Percentiles rank a stretch among this genome's conserved stretches.
phyloP scores from a whole-genome alignment of 2,113 vertebrate species.

The Trematomus loennbergii region DNA sequence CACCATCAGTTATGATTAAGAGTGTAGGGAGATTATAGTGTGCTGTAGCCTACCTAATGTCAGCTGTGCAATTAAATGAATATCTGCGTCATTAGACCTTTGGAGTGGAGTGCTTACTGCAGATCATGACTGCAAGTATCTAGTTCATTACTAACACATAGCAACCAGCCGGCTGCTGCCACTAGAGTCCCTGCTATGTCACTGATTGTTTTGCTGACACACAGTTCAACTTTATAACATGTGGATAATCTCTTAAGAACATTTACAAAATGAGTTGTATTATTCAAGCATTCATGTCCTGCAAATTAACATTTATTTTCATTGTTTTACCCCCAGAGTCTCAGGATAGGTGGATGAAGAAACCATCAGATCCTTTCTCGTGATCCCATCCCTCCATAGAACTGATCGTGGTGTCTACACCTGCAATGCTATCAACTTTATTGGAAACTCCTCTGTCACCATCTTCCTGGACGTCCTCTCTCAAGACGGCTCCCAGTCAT shows the following conservation, averaged over 20 bases:
- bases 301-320: neutral
- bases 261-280: neutral
- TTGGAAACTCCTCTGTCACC: slow-evolving; percentile 84
- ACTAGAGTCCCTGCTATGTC: neutral
- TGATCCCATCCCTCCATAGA: slow-evolving; percentile 82
- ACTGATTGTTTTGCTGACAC: neutral
- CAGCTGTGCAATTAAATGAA: slow-evolving; percentile 41
- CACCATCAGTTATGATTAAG: slow-evolving; percentile 62
- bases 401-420: slow-evolving; percentile 88
- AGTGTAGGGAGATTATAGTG: slow-evolving; percentile 48
- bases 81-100: slow-evolving; percentile 32
- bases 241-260: neutral
- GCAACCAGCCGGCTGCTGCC: neutral
- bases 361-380: slow-evolving; percentile 84
- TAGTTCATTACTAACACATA: slow-evolving; percentile 10
- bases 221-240: neutral
- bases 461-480: slow-evolving; percentile 78
- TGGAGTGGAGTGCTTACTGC: neutral
- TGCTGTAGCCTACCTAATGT: slow-evolving; percentile 41
- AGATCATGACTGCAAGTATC: slow-evolving; percentile 16
- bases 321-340: slow-evolving; percentile 78
- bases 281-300: neutral
- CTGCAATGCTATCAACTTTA: slow-evolving; percentile 88
- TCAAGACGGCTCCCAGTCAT: slow-evolving; percentile 31
- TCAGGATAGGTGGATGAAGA: slow-evolving; percentile 85